A percentile compares a stretch with the other conserved stretches of the same genome.
phyloP scores from a whole-genome alignment of 2,113 vertebrate species.

The Crocuta crocuta region DNA sequence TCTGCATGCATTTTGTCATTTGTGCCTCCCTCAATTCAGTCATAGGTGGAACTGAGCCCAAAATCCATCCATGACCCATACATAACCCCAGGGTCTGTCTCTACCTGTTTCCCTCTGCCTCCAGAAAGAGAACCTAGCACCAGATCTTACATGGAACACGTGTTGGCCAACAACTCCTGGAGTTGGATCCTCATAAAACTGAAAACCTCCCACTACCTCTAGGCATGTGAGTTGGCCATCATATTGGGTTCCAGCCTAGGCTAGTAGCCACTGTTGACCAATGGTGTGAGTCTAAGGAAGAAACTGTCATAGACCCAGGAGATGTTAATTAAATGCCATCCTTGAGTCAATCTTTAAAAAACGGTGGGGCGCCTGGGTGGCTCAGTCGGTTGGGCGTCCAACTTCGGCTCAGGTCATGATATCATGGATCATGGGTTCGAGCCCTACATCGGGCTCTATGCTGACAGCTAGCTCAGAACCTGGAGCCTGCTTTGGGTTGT shows the following conservation, averaged over 20 bases:
- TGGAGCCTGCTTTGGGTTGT: too few relatives aligned
- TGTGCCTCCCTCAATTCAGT: not conserved
- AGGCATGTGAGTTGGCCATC: not conserved
- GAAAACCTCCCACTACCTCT: not conserved
- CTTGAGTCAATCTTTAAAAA: not conserved
- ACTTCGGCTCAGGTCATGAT: too few relatives aligned
- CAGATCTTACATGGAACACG: not conserved
- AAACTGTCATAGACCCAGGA: not conserved
- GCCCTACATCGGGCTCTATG: too few relatives aligned
- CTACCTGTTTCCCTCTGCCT: not conserved
- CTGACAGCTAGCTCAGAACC: too few relatives aligned
- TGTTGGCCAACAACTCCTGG: not conserved
- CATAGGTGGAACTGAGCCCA: not conserved
- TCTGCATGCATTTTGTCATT: not conserved
- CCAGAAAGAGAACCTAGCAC: not conserved
- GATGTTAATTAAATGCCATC: not conserved
- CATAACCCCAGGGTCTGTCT: not conserved
- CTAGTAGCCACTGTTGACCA: not conserved
- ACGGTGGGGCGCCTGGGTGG: too few relatives aligned
- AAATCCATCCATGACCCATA: not conserved
- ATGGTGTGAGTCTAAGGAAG: not conserved
- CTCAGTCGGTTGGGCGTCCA: too few relatives aligned
- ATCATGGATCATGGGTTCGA: too few relatives aligned
- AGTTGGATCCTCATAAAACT: rapidly evolving
- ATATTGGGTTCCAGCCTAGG: not conserved